Evolutionary conservation across 2,797 vertebrate genomes (phyloP).

Genomic region (Cetoscarus ocellatus): DNA sequence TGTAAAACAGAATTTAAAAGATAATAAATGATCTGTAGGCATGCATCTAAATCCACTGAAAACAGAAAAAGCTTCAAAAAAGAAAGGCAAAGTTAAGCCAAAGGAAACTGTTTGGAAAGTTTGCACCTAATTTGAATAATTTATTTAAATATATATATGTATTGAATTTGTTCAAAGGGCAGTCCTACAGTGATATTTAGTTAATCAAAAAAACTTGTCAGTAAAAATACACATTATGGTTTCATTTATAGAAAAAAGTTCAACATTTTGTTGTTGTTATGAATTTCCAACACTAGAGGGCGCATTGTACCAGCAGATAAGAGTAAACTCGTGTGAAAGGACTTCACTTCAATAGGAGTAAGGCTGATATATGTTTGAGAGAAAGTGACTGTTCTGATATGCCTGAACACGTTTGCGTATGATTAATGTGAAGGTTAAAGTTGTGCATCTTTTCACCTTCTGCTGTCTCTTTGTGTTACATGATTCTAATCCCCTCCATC

Average conservation of each 20-base stretch:
- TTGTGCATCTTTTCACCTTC: neutral
- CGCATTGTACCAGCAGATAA: constrained; percentile 22
- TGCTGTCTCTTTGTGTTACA: neutral
- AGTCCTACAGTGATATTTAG: no score
- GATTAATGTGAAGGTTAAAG: neutral
- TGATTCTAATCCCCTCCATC: neutral
- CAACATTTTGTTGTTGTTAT: constrained; percentile 20
- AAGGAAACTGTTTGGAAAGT: no score
- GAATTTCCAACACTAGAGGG: constrained; percentile 75
- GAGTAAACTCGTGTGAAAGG: constrained; percentile 10
- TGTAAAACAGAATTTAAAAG: no score
- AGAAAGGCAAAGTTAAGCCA: no score
- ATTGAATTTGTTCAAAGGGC: no score
- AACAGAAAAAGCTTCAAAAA: no score
- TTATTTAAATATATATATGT: no score
- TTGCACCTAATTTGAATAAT: no score
- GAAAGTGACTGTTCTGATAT: constrained; percentile 2
- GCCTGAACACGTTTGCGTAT: constrained; percentile 4
- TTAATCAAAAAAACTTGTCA: no score
- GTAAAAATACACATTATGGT: no score
- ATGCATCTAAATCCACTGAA: no score
- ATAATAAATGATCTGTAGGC: no score
- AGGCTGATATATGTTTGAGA: constrained; percentile 6
- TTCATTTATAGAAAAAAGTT: neutral
- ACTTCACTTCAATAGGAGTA: constrained; percentile 11